Evolutionary conservation across 2,888 invertebrate species (phyloP), one percentile per base, ranked within the genome.

Genomic region (Rhamnusium bicolor): DNA sequence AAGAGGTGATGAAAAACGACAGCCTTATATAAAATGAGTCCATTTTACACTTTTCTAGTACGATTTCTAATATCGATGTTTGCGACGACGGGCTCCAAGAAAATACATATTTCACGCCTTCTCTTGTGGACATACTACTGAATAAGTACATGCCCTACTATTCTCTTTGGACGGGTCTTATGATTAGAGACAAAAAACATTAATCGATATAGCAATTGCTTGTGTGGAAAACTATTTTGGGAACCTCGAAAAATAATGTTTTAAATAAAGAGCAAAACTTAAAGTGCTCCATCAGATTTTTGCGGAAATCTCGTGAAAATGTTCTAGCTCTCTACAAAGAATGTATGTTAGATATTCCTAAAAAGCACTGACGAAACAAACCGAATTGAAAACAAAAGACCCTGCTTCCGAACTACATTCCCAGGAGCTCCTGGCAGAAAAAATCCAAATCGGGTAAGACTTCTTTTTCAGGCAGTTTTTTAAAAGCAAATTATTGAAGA

Each of bases 171-270:
- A 10, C 54, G n/a, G 24, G 54, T n/a, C 2, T 24, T n/a, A 54
- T 54, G 54, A 54, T 54, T 2, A 21, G 54, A 27, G 12, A 21
- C n/a, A 8, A 27, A n/a, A 27, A 54, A 12, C 6, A 8, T 24
- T 24, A 2, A 1, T 54, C 24, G 54, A 4, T 24, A 54, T 54
- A 54, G 54, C n/a, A 54, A 54, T n/a, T 54, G 27, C n/a, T n/a
- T 54, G 24, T 54, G 54, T 54, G 2, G 54, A 54, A 14, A 54
- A 54, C 14, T 54, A 54, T 24, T 54, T 54, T 54, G 54, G 54
- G 2, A n/a, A 54, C 12, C n/a, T 27, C 24, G 4, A 54, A 54
- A 27, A 54, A 54, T 27, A 54, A 24, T n/a, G 6, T 54, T 16
- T 8, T 54, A 54, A 2, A 54, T 12, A 12, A 14, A 27, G 24